A percentile compares a stretch with the other conserved stretches of the same genome.
phyloP scores from a whole-genome alignment of 1,140 invertebrate species.

The Pomacea maculata region DNA sequence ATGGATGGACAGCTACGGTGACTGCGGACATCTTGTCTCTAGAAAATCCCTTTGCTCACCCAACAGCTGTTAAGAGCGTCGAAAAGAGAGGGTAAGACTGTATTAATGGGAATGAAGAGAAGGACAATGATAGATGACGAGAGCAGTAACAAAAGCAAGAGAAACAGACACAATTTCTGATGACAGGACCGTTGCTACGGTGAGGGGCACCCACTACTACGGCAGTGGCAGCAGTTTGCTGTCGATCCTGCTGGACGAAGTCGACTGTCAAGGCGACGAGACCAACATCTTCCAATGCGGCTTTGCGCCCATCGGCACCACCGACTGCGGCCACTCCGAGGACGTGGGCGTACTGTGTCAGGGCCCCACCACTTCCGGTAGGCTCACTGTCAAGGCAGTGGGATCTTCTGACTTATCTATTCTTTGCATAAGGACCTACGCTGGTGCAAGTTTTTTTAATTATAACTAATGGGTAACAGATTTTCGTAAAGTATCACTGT shows the following conservation, averaged over 20 bases:
- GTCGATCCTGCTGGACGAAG: neutral
- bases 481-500: too few relatives aligned
- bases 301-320: constrained; percentile 74
- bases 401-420: neutral
- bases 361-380: neutral
- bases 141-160: neutral
- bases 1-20: too few relatives aligned
- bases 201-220: too few relatives aligned
- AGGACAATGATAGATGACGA: neutral
- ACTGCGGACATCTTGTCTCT: too few relatives aligned
- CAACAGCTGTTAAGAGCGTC: too few relatives aligned
- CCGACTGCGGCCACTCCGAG: constrained; percentile 77
- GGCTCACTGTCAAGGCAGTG: neutral
- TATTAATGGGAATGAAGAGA: too few relatives aligned
- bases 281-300: constrained; percentile 70
- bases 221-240: neutral
- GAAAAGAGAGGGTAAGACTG: too few relatives aligned
- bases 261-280: neutral
- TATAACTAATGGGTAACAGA: neutral
- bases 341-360: constrained; percentile 76
- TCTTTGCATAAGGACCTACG: neutral
- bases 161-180: neutral
- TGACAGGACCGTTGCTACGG: neutral
- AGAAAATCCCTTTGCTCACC: too few relatives aligned
- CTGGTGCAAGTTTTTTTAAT: too few relatives aligned